Evolutionary conservation across 2,113 vertebrate genomes (phyloP), one percentile per base, ranked within the genome.

Genomic region (Chelonoidis abingdonii): DNA sequence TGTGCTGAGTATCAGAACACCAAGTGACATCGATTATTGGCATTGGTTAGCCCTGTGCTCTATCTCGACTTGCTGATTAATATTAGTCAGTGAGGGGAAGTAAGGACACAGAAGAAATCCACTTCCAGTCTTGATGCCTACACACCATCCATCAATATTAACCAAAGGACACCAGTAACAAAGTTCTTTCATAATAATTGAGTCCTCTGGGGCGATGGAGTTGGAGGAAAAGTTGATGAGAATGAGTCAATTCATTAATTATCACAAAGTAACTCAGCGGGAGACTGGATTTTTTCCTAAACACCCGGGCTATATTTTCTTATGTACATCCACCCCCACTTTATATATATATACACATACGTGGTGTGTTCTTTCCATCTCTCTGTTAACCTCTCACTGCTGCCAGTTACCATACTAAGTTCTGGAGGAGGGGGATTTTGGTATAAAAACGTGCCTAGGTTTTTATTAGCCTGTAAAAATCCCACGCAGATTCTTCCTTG

Each of bases 201-300:
- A 31, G 6, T 92, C 80, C 95, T 76, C 93, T 87, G 84, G 86
- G 89, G 92, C 88, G 75, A 59, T 94, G 44, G 69, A 72, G 10
- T 16, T 97, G 96, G 94, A 96, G 89, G 82, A 78, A 65, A 94
- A 94, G 85, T 27, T 76, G 95, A 93, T 96, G 89, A 89, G 80
- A 93, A 89, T 95, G 94, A 97, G 89, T 89, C 76, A 16, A 80
- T 86, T 29, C 52, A 89, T 93, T 91, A 96, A 97, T 97, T 94
- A 92, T 79, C 89, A 95, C 92, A 91, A 41, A 95, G 89, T 89
- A 95, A 89, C 95, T 95, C 41, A 53, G 93, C 95, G 79, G 96
- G 92, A 96, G 93, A 93, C 89, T 96, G 94, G 88, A 91, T 91
- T 57, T 93, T 97, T 96, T 96, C 96, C 96, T 91, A 92, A 96